Evolutionary conservation across 2,797 vertebrate species (phyloP).

Genomic region (Enteromius afrohamiltoni): DNA sequence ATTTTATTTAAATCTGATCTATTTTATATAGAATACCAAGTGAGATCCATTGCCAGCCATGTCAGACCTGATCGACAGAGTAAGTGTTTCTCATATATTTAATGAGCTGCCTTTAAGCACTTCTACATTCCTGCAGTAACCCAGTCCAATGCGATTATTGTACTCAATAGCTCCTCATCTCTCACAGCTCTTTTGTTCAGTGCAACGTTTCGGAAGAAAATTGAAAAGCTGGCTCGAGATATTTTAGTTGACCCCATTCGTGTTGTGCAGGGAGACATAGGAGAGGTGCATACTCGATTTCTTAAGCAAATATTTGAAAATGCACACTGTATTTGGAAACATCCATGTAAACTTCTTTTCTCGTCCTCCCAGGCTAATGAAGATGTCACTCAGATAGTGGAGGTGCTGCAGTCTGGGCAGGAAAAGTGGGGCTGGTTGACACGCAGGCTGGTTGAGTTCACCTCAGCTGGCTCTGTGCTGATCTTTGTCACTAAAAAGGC

Average conservation of each 20-base stretch:
- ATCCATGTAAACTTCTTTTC: background rate
- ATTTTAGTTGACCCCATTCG: constrained; percentile 95
- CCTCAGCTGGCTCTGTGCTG: constrained; percentile 92
- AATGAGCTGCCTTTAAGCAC: background rate
- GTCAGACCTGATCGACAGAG: constrained; percentile 98
- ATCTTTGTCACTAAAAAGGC: constrained; percentile 98
- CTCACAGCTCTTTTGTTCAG: constrained; percentile 93
- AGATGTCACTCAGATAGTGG: constrained; percentile 95
- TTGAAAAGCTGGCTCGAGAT: constrained; percentile 94
- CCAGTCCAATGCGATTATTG: background rate
- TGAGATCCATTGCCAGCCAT: constrained; percentile 94
- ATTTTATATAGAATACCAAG: constrained; percentile 89
- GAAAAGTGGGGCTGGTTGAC: constrained; percentile 97
- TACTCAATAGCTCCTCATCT: background rate
- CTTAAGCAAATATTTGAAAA: background rate
- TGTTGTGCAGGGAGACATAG: constrained; percentile 98
- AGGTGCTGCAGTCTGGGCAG: constrained; percentile 84
- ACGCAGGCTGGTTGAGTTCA: constrained; percentile 92
- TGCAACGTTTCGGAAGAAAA: constrained; percentile 98
- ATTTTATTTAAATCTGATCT: background rate
- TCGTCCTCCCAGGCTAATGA: constrained; percentile 88
- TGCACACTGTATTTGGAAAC: background rate
- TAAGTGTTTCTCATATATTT: constrained; percentile 73
- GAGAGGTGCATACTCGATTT: constrained; percentile 82
- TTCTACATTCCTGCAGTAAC: background rate